Conservation (phyloP, 2,888 invertebrate species). For the Crepidodera aurea region DNA sequence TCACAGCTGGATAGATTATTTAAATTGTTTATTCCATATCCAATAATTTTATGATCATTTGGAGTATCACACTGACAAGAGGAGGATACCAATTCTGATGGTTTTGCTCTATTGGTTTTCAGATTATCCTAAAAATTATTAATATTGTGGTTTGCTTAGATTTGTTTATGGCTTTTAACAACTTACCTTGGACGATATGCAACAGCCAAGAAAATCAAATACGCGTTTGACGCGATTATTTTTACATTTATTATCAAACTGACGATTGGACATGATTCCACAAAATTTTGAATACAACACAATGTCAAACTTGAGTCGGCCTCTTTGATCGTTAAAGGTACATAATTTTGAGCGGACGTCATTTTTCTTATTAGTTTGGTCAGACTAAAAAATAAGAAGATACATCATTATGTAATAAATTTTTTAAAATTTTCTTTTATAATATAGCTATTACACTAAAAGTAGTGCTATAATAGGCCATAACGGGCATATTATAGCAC, state of each 20-base stretch:
- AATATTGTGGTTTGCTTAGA: too few relatives aligned
- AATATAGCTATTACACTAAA: too few relatives aligned
- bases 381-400: too few relatives aligned
- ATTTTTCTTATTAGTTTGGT: too few relatives aligned
- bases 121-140: background rate
- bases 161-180: background rate
- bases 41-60: background rate
- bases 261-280: background rate
- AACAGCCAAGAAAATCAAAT: background rate
- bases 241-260: background rate
- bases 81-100: background rate
- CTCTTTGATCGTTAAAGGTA: too few relatives aligned
- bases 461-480: too few relatives aligned
- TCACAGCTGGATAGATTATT: background rate
- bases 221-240: background rate
- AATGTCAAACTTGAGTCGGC: background rate
- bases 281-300: constrained; percentile 5
- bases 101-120: background rate
- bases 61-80: background rate
- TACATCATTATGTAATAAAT: too few relatives aligned
- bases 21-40: background rate
- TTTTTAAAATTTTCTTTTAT: too few relatives aligned
- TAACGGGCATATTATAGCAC: too few relatives aligned
- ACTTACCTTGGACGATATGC: background rate
- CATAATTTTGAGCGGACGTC: too few relatives aligned